These are phyloP conservation scores for Carettochelys insculpta DNA, from an alignment of 2,113 vertebrate genomes.

Conservation along the genomic window DNA sequence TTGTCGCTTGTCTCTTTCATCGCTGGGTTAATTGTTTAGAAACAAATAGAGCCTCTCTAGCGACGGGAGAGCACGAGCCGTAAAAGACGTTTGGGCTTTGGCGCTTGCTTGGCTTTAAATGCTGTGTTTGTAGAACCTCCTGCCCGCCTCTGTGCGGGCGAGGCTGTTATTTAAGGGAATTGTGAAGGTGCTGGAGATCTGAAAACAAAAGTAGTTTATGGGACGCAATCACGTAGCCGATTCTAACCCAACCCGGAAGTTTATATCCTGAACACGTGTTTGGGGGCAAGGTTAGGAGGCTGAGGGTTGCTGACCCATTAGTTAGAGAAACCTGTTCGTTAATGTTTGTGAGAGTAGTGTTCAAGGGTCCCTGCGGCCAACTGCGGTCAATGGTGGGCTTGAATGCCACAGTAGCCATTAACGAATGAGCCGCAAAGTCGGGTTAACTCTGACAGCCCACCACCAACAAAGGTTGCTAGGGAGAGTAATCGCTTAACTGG, in stretches of 20 bases:
- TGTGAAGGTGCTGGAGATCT: neutral
- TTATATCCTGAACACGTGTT: slow-evolving; percentile 83
- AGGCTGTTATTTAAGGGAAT: neutral
- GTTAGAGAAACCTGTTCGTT: slow-evolving; percentile 2
- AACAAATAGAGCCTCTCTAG: neutral
- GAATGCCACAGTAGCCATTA: neutral
- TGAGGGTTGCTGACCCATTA: slow-evolving; percentile 33
- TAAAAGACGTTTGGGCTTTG: slow-evolving; percentile 3
- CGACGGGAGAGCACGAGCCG: neutral
- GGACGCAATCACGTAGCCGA: slow-evolving; percentile 72
- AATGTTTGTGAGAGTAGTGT: neutral
- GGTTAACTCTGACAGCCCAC: neutral
- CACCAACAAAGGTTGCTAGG: slow-evolving; percentile 56
- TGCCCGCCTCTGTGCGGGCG: neutral
- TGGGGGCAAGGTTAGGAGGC: slow-evolving; percentile 50
- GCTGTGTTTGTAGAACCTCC: neutral
- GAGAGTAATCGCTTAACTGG: slow-evolving; percentile 51
- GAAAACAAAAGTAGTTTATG: slow-evolving; percentile 49
- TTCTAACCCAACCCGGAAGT: slow-evolving; percentile 82
- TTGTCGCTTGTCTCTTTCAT: slow-evolving; percentile 4
- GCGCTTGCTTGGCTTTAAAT: neutral
- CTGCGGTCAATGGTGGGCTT: neutral
- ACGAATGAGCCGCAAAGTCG: slow-evolving; percentile 46
- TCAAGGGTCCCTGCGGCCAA: neutral
- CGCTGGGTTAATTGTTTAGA: neutral